Conservation (phyloP, 1,140 invertebrate species). For the Schlechtendalia chinensis region DNA sequence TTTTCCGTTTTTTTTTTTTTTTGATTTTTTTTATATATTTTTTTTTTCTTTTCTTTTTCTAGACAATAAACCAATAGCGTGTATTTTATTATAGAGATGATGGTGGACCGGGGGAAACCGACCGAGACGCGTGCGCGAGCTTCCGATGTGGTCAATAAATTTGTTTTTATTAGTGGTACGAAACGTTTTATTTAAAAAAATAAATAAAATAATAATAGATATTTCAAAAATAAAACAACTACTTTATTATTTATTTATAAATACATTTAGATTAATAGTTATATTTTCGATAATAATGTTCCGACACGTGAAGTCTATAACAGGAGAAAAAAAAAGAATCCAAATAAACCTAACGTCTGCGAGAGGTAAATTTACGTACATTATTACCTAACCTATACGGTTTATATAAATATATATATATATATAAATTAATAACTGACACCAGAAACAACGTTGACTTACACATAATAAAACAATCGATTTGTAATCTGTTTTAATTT, state of each 20-base stretch:
- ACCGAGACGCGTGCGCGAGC: too few species aligned
- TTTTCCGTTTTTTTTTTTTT: too few species aligned
- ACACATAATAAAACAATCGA: constrained; percentile 21
- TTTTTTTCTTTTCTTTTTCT: neutral
- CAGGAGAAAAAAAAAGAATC: constrained; percentile 5
- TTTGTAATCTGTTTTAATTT: neutral
- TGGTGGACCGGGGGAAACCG: too few species aligned
- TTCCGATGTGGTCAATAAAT: constrained; percentile 28
- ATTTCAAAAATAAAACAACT: too few species aligned
- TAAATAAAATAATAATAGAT: too few species aligned
- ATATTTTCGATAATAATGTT: neutral
- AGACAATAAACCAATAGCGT: constrained; percentile 33
- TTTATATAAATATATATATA: constrained; percentile 1
- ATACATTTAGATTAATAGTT: constrained; percentile 15
- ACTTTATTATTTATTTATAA: constrained; percentile 29
- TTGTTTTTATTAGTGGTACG: neutral
- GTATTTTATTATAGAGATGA: neutral
- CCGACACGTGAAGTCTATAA: neutral
- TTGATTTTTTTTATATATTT: too few species aligned
- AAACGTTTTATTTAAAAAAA: too few species aligned
- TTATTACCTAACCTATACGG: constrained; percentile 5
- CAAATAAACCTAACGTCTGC: neutral
- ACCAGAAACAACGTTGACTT: constrained; percentile 40
- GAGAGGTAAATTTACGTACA: neutral
- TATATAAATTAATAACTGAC: constrained; percentile 18